A percentile compares a stretch with the other conserved stretches of the same genome.
Conservation (phyloP, 2,888 invertebrate genomes). For the Ormyrus pomaceus region DNA sequence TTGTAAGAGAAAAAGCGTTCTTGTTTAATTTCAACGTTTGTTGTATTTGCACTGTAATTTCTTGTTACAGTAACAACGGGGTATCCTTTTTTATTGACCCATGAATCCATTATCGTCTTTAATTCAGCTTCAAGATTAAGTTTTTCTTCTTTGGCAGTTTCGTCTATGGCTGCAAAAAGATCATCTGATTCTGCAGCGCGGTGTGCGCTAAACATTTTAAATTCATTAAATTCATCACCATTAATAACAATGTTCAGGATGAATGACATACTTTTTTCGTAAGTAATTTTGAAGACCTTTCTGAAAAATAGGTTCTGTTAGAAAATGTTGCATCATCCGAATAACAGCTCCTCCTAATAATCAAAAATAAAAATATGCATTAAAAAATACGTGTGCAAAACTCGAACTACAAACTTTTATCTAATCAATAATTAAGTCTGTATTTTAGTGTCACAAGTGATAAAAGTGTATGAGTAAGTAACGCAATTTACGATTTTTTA, state of each 20-base stretch:
- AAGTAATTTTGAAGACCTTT: background rate
- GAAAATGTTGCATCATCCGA: background rate
- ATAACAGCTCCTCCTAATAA: background rate
- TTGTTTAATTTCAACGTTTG: too few species aligned
- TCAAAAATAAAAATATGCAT: background rate
- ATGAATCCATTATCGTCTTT: too few species aligned
- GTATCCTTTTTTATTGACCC: too few species aligned
- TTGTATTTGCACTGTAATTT: too few species aligned
- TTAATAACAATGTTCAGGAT: background rate
- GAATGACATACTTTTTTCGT: background rate
- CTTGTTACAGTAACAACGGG: too few species aligned
- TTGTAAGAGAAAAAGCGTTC: too few species aligned
- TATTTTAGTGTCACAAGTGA: conserved; percentile 27
- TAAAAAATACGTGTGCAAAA: background rate
- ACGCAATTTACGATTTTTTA: conserved; percentile 20
- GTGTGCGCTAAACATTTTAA: background rate
- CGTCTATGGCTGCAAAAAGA: too few species aligned
- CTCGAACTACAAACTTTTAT: conserved; percentile 11
- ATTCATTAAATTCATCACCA: background rate
- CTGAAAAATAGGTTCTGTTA: background rate
- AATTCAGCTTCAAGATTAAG: too few species aligned
- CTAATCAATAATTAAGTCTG: conserved; percentile 45
- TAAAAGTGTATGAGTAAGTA: conserved; percentile 12
- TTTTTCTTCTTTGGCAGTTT: too few species aligned
- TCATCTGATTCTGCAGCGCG: background rate